phyloP scores from a whole-genome alignment of 2,113 vertebrate genomes.

The Daphoenositta chrysoptera region DNA sequence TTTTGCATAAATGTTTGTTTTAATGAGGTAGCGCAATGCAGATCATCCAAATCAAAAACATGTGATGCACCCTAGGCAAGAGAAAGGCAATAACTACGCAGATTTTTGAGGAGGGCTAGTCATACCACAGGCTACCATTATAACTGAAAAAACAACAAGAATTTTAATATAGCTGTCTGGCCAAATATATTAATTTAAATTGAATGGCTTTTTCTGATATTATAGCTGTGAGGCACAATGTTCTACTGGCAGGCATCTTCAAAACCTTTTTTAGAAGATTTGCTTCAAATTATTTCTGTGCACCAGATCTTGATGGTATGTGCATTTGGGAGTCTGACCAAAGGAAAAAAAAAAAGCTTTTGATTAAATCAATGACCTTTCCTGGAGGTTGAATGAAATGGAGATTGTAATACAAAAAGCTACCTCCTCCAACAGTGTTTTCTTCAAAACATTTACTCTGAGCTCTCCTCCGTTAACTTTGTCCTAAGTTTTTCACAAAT shows the following conservation, averaged over 20 bases:
- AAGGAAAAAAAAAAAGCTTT: conserved; percentile 13
- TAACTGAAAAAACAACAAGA: conserved; percentile 77
- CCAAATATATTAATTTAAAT: conserved; percentile 83
- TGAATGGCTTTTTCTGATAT: conserved; percentile 75
- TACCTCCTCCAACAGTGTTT: not conserved
- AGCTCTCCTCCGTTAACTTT: not conserved
- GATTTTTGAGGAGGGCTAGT: conserved; percentile 75
- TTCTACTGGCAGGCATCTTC: conserved; percentile 73
- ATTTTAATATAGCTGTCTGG: conserved; percentile 84
- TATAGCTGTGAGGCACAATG: conserved; percentile 77
- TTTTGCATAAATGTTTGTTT: conserved; percentile 72
- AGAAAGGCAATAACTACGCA: conserved; percentile 75
- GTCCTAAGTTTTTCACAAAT: not conserved
- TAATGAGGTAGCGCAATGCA: conserved; percentile 69
- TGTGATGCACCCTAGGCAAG: conserved; percentile 76
- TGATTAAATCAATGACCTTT: conserved; percentile 65
- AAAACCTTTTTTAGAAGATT: conserved; percentile 71
- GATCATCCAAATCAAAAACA: conserved; percentile 74
- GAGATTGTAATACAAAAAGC: conserved; percentile 1
- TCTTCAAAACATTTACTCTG: conserved; percentile 24
- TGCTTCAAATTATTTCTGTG: conserved; percentile 53
- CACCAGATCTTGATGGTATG: conserved; percentile 48
- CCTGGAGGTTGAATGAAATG: conserved; percentile 40
- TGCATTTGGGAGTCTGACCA: conserved; percentile 37
- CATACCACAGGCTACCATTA: conserved; percentile 80